Percentiles rank a stretch among this genome's conserved stretches.
phyloP scores from a whole-genome alignment of 2,888 invertebrate species.

The Xylota sylvarum region DNA sequence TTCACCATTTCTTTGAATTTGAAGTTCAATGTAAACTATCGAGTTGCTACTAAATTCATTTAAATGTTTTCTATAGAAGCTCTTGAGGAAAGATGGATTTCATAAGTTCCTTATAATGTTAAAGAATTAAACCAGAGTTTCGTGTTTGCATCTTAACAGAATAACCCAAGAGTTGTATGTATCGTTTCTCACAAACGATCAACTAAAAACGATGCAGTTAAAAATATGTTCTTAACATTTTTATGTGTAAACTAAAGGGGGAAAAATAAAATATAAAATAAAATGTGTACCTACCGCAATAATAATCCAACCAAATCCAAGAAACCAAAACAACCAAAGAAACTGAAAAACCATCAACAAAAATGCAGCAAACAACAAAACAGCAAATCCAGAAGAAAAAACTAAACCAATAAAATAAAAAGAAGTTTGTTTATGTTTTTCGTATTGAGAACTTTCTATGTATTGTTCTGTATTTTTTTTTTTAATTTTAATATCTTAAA shows the following conservation, averaged over 20 bases:
- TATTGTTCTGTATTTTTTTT: constrained; percentile 46
- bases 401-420: constrained; percentile 47
- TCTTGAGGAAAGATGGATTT: too few relatives aligned
- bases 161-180: too few relatives aligned
- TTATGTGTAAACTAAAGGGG: not conserved
- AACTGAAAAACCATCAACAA: constrained; percentile 36
- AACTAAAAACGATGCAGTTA: too few relatives aligned
- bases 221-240: too few relatives aligned
- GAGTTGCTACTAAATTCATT: not conserved
- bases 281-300: constrained; percentile 27
- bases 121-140: too few relatives aligned
- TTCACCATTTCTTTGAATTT: too few relatives aligned
- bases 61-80: too few relatives aligned
- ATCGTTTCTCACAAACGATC: too few relatives aligned
- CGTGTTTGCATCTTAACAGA: too few relatives aligned
- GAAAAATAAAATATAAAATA: not conserved
- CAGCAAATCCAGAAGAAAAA: constrained; percentile 22
- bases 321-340: constrained; percentile 32
- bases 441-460: constrained; percentile 54
- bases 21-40: too few relatives aligned
- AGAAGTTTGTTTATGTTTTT: constrained; percentile 59
- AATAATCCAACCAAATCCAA: constrained; percentile 23
- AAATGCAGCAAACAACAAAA: constrained; percentile 18
- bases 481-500: constrained; percentile 61
- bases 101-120: too few relatives aligned